phyloP scores from a whole-genome alignment of 1,140 invertebrate genomes.

The Rhagoletis pomonella region DNA sequence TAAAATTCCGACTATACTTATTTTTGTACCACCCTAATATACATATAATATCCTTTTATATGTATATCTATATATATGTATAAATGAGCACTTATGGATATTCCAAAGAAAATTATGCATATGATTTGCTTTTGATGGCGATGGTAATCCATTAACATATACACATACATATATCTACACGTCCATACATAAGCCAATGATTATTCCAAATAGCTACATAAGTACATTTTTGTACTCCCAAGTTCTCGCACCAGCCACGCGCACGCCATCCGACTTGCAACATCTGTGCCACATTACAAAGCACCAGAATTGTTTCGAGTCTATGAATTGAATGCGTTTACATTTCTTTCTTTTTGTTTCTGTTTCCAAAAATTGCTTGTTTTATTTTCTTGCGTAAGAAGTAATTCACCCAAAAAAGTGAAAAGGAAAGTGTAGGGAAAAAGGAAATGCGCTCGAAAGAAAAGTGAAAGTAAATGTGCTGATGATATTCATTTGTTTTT shows the following conservation, averaged over 20 bases:
- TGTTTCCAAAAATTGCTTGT: slow-evolving; percentile 3
- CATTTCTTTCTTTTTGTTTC: neutral
- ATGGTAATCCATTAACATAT: no score
- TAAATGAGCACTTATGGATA: neutral
- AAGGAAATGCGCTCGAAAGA: neutral
- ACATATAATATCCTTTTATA: no score
- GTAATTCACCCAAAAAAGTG: neutral
- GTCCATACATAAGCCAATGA: no score
- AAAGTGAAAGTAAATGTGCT: slow-evolving; percentile 15
- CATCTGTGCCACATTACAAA: neutral
- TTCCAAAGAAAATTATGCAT: neutral
- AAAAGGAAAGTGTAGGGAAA: neutral
- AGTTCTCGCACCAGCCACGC: no score
- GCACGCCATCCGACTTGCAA: neutral
- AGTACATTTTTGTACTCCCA: no score
- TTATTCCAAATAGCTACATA: no score
- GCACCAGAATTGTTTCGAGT: neutral
- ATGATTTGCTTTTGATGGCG: neutral
- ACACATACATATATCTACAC: no score
- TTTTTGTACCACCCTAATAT: no score
- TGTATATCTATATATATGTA: no score
- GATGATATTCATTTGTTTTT: no score
- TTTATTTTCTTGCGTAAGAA: slow-evolving; percentile 40
- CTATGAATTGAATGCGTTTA: neutral
- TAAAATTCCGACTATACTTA: no score